Evolutionary conservation across 1,140 invertebrate species (phyloP).

Genomic region (Hycleus phaleratus): DNA sequence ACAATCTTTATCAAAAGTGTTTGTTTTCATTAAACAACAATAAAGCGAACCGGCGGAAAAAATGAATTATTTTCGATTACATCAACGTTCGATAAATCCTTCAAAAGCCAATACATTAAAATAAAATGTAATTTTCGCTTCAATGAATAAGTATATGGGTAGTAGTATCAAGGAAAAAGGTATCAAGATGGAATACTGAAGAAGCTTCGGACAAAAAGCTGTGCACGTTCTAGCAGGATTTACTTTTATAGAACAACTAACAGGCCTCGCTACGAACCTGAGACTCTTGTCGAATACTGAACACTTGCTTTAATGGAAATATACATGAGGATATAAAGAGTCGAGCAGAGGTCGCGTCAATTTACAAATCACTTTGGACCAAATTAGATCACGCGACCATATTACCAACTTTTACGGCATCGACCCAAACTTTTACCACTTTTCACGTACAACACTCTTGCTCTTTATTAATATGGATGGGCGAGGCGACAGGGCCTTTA

Average conservation of each 20-base stretch:
- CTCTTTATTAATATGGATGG: not conserved
- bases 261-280: slow-evolving; percentile 32
- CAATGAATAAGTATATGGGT: slow-evolving; percentile 14
- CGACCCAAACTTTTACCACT: not conserved
- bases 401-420: slow-evolving; percentile 9
- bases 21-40: too few species aligned
- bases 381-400: slow-evolving; percentile 9
- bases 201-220: slow-evolving; percentile 25
- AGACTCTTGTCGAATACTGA: slow-evolving; percentile 34
- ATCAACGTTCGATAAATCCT: too few species aligned
- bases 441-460: not conserved
- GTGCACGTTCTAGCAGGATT: slow-evolving; percentile 35
- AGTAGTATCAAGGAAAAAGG: slow-evolving; percentile 22
- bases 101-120: slow-evolving; percentile 16
- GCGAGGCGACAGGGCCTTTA: too few species aligned
- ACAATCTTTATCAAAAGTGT: too few species aligned
- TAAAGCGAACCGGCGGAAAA: too few species aligned
- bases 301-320: slow-evolving; percentile 37
- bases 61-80: too few species aligned
- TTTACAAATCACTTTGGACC: slow-evolving; percentile 10
- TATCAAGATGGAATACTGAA: slow-evolving; percentile 27
- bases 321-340: slow-evolving; percentile 37
- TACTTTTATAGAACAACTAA: slow-evolving; percentile 40
- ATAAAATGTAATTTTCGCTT: slow-evolving; percentile 28
- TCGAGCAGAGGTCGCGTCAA: slow-evolving; percentile 21